Base-by-base conservation (phyloP, 2,113 vertebrate genomes). In the Tragelaphus buxtoni region DNA sequence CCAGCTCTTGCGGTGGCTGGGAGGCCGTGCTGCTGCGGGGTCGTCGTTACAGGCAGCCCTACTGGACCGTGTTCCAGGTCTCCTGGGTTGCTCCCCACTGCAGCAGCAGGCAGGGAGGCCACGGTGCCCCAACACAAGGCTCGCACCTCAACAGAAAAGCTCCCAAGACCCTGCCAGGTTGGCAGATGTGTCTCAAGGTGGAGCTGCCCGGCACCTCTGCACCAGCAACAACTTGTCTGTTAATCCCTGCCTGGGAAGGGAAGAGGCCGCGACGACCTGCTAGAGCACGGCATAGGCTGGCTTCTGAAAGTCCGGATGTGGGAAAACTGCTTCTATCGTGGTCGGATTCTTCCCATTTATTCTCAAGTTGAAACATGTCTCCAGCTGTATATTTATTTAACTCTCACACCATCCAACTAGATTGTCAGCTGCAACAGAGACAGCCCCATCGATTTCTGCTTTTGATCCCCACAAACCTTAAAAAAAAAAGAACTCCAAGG, bases 1-100 rank as follows among this genome's bases (percentile, higher is more conserved):
- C 2, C 1, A 17, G 69, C 7, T n/a, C 55, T 5, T 14, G 4
- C 3, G 20, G n/a, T 1, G n/a, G 28, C 18, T 14, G 1, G 2
- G 20, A 0, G 22, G 87, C 47, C 0, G 0, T 17, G n/a, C 8
- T 18, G 61, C 49, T 35, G 39, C 0, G 0, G 20, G 65, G 32
- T 53, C 35, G 0, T 18, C 7, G 14, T 16, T 47, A 26, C 9
- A 45, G 88, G 42, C 30, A 58, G 22, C 35, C 39, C 35, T 7
- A 1, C 30, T 12, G 69, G 39, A 42, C 20, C 0, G 47, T 20
- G 18, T 5, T 7, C 32, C 20, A 3, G 22, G 39, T 30, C 49
- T 82, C 85, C 16, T 35, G 55, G 56, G 69, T 17, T 47, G 51
- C 45, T 61, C 60, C 26, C 39, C 20, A 5, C 61, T 4, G 24